phyloP scores from a whole-genome alignment of 2,888 invertebrate species.

The Dendrolimus houi region DNA sequence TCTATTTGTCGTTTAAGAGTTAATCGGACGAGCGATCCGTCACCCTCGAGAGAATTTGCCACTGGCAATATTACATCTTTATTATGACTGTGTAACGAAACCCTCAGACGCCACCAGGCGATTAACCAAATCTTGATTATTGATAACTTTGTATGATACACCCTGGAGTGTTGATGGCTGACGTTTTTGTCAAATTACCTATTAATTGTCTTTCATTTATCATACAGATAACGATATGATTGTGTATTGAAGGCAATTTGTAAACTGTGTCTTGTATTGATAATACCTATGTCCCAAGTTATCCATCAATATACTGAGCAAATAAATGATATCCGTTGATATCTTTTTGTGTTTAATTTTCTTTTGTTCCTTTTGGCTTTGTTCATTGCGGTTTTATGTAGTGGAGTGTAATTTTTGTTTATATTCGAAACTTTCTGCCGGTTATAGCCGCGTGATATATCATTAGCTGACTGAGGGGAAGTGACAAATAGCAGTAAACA shows the following conservation, averaged over 20 bases:
- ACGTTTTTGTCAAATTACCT: conserved; percentile 5
- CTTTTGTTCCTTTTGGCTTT: background rate
- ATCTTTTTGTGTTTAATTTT: background rate
- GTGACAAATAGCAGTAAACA: conserved; percentile 65
- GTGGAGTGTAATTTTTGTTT: conserved; percentile 24
- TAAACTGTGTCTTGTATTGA: background rate
- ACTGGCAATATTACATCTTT: conserved; percentile 68
- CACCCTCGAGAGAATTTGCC: conserved; percentile 67
- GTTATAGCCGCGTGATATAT: conserved; percentile 40
- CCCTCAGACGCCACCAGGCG: conserved; percentile 45
- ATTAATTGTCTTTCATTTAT: conserved; percentile 1
- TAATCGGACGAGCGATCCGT: conserved; percentile 74
- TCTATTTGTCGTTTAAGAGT: conserved; percentile 77
- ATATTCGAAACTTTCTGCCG: conserved; percentile 42
- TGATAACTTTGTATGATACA: conserved; percentile 59
- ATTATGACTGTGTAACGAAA: conserved; percentile 56
- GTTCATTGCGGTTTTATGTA: background rate
- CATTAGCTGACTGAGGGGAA: conserved; percentile 53
- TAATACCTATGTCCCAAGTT: background rate
- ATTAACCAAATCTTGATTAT: conserved; percentile 68
- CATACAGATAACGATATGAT: background rate
- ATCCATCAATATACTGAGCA: background rate
- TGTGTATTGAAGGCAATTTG: background rate
- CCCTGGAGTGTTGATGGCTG: conserved; percentile 18
- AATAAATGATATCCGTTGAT: background rate